phyloP scores from a whole-genome alignment of 2,113 vertebrate species.

The Macheiramphus alcinus region DNA sequence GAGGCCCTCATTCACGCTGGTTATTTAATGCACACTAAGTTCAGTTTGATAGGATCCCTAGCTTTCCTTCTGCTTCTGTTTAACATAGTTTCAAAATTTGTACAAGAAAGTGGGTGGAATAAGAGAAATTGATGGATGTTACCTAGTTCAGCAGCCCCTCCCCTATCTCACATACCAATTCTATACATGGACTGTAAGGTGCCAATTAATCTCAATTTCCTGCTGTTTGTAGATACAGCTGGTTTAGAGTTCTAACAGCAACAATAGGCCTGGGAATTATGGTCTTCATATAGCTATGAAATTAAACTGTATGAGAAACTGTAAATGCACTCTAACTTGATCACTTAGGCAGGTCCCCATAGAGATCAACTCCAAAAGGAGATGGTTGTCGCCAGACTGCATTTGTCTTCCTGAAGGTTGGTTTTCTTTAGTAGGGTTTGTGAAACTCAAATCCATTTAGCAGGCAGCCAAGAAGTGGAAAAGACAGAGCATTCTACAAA shows the following conservation, averaged over 20 bases:
- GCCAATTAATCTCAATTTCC: not conserved
- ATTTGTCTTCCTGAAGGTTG: not conserved
- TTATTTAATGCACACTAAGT: not conserved
- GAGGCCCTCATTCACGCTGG: not conserved
- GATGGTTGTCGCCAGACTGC: not conserved
- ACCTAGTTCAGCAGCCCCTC: not conserved
- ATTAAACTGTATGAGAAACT: not conserved
- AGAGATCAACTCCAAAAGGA: not conserved
- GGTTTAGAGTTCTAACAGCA: not conserved
- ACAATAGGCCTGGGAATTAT: not conserved
- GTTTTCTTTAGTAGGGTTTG: not conserved
- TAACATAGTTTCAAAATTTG: not conserved
- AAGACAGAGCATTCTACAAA: not conserved
- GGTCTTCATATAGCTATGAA: not conserved
- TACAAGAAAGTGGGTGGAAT: not conserved
- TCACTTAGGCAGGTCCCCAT: not conserved
- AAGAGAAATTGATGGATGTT: not conserved
- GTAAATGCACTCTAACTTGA: not conserved
- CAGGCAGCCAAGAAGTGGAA: not conserved
- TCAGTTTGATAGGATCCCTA: not conserved
- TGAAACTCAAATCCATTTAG: not conserved
- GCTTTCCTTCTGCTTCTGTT: not conserved
- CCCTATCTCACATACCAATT: not conserved
- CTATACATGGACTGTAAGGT: not conserved
- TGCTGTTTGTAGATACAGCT: not conserved